Evolutionary conservation across 2,888 invertebrate genomes (phyloP).

Genomic region (Agrotis clavis): DNA sequence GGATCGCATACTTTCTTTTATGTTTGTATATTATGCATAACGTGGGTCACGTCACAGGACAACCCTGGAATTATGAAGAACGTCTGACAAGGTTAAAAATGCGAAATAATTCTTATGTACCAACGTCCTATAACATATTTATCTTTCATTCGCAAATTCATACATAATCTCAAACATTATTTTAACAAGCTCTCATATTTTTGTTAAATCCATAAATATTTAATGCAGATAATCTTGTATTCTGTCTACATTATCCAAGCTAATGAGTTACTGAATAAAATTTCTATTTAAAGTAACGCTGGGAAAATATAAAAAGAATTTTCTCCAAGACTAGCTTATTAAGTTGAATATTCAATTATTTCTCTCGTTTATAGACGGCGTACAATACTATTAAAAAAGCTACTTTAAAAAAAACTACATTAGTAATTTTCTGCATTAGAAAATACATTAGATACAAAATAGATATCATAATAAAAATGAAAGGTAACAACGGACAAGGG

Average conservation of each 20-base stretch:
- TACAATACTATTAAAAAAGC: not conserved
- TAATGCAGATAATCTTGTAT: constrained; percentile 48
- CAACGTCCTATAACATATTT: constrained; percentile 20
- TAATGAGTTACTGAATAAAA: constrained; percentile 55
- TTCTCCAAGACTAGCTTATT: constrained; percentile 36
- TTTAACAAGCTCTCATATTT: constrained; percentile 21
- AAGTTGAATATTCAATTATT: constrained; percentile 57
- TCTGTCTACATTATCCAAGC: constrained; percentile 42
- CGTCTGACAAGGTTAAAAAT: not conserved
- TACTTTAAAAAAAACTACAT: constrained; percentile 11
- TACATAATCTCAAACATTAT: constrained; percentile 17
- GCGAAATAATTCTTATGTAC: not conserved
- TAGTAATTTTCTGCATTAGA: not conserved
- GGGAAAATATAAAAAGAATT: constrained; percentile 57
- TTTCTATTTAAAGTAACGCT: constrained; percentile 47
- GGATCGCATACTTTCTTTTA: no score
- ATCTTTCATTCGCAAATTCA: constrained; percentile 19
- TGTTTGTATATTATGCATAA: no score
- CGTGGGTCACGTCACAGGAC: no score
- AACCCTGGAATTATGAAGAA: not conserved
- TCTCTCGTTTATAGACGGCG: constrained; percentile 24
- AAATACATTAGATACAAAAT: not conserved
- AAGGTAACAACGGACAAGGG: not conserved
- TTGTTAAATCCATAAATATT: constrained; percentile 37
- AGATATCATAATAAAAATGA: not conserved